Conservation (phyloP, 2,113 vertebrate genomes). For the Hyaena hyaena region DNA sequence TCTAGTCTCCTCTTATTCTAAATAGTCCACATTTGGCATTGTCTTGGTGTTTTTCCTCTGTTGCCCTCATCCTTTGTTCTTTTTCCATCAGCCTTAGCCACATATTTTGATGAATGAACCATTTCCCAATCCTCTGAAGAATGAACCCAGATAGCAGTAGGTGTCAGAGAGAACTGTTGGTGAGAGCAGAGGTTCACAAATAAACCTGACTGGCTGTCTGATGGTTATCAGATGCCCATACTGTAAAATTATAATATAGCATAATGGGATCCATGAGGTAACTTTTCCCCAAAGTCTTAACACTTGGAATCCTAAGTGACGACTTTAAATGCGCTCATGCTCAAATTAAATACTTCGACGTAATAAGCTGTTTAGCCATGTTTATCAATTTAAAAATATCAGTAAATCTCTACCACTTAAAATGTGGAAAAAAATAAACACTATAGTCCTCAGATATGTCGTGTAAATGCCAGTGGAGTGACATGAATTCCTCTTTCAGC, state of each 20-base stretch:
- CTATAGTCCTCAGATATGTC: not conserved
- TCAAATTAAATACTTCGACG: not conserved
- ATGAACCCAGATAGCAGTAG: not conserved
- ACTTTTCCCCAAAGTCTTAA: not conserved
- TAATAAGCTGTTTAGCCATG: not conserved
- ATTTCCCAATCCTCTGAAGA: not conserved
- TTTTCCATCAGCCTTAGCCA: not conserved
- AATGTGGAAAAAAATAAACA: not conserved
- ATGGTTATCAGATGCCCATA: not conserved
- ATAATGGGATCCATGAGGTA: not conserved
- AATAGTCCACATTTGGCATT: not conserved
- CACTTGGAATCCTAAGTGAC: not conserved
- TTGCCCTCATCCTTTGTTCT: not conserved
- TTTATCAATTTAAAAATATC: not conserved
- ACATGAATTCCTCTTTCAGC: not conserved
- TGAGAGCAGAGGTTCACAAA: not conserved
- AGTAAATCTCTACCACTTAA: not conserved
- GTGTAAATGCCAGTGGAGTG: not conserved
- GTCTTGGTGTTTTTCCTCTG: not conserved
- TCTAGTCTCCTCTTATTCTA: not conserved
- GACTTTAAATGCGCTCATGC: not conserved
- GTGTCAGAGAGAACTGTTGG: not conserved
- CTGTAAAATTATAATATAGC: not conserved
- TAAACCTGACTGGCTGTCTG: not conserved
- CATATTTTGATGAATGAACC: not conserved